phyloP scores from a whole-genome alignment of 2,113 vertebrate species.

The Muscicapa adusta region DNA sequence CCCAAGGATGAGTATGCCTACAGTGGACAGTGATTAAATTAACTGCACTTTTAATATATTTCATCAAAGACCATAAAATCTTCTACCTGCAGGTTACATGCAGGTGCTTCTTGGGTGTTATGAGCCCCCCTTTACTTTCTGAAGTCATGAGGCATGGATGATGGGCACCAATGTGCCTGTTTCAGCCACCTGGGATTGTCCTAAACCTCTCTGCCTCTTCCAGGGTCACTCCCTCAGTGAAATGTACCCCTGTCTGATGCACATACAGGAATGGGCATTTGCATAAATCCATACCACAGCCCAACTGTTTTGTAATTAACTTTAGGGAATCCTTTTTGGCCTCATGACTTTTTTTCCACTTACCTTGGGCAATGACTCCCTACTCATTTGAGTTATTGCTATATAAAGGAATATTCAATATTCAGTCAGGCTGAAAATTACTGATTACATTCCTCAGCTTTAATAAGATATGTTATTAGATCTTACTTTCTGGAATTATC shows the following conservation, averaged over 20 bases:
- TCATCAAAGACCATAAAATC: neutral
- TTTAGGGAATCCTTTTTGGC: neutral
- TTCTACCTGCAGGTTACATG: neutral
- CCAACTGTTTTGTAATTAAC: neutral
- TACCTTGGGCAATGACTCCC: neutral
- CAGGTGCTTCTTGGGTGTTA: neutral
- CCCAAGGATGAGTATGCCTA: neutral
- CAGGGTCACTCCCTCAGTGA: neutral
- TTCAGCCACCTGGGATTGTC: neutral
- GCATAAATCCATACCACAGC: neutral
- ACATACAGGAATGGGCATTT: neutral
- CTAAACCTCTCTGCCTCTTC: neutral
- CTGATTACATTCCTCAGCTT: slow-evolving; percentile 22
- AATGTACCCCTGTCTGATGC: neutral
- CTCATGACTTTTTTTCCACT: neutral
- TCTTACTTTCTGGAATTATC: slow-evolving; percentile 9
- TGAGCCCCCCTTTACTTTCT: accelerated
- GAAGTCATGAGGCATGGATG: neutral
- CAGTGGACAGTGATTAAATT: neutral
- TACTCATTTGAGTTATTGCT: slow-evolving; percentile 8
- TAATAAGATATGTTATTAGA: slow-evolving; percentile 12
- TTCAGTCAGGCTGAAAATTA: slow-evolving; percentile 25
- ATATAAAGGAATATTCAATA: slow-evolving; percentile 12
- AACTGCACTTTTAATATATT: neutral
- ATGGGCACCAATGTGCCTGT: accelerated